Base-by-base conservation (phyloP, 1,140 invertebrate genomes). In the Meloidogyne chitwoodi region DNA sequence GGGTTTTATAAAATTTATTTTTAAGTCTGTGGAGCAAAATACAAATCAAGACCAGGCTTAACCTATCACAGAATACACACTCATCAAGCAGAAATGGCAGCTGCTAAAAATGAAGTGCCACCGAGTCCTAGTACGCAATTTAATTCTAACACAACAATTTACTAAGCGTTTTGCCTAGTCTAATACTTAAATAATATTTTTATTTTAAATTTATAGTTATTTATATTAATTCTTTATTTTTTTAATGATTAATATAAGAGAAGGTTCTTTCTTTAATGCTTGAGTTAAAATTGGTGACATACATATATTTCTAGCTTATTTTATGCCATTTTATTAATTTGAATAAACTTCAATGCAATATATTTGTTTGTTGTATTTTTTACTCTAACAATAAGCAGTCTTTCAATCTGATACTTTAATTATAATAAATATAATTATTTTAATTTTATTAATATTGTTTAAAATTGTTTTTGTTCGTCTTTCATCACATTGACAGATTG, bases 11-110 rank as follows among this genome's bases (percentile, higher is more conserved):
- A 29, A 24, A 16, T 44, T 72, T 79, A 31, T 44, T 67, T 38
- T 77, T 77, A 10, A 87, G 85, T 83, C 61, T 98, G 95, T 91
- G 93, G 93, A 88, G 94, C 93, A 86, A 92, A 94, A 85, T 98
- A 97, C 92, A 97, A 98, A 90, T 96, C 94, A 69, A 91, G 94
- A 81, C 94, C 95, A 78, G 95, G 95, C 82, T 91, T 98, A 84
- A 94, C 93, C 83, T 97, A 97, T 91, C 95, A 98, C 91, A 94
- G 94, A 90, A 92, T 92, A 88, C 94, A 96, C 91, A 94, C 93
- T 85, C 95, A 96, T 90, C 92, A 93, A 3, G 61, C 71, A 90
- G 92, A 92, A 84, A 77, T 83, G 66, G 76, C 84, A n/a, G 61
- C 81, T 8, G 56, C 74, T 44, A 73, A 29, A 73, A 79, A 67